Percentiles rank a stretch among this genome's conserved stretches.
phyloP scores from a whole-genome alignment of 2,113 vertebrate genomes.

The Rhinoptilus africanus region DNA sequence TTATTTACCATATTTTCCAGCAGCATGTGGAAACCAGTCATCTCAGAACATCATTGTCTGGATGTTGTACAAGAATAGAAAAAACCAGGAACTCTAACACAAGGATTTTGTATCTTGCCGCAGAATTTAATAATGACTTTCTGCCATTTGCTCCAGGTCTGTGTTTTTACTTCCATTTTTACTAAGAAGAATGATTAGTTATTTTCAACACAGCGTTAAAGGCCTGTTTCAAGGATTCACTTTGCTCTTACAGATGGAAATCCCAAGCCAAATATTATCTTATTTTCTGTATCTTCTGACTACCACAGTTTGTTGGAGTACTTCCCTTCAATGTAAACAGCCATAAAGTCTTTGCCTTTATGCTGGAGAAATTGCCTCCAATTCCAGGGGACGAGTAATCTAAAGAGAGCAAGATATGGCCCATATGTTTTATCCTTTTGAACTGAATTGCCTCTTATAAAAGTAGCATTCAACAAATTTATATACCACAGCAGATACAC shows the following conservation, averaged over 20 bases:
- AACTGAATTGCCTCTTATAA: neutral
- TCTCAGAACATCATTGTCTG: neutral
- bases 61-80: neutral
- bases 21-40: neutral
- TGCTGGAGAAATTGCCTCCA: neutral
- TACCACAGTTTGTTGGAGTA: neutral
- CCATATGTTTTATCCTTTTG: neutral
- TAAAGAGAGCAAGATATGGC: neutral
- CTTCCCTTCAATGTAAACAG: neutral
- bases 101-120: neutral
- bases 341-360: neutral
- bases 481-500: neutral
- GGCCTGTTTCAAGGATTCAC: neutral
- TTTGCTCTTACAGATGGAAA: neutral
- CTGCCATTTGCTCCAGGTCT: neutral
- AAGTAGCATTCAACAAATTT: neutral
- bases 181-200: neutral
- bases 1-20: neutral
- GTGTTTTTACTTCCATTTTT: neutral
- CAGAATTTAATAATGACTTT: neutral
- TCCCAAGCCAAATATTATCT: neutral
- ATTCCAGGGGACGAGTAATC: neutral
- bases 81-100: neutral
- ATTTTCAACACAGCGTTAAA: neutral
- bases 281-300: neutral